Percentiles rank a stretch among this genome's conserved stretches.
These are phyloP conservation scores for Cygnus atratus DNA, from an alignment of 2,113 vertebrate species.

Conservation along the genomic window DNA sequence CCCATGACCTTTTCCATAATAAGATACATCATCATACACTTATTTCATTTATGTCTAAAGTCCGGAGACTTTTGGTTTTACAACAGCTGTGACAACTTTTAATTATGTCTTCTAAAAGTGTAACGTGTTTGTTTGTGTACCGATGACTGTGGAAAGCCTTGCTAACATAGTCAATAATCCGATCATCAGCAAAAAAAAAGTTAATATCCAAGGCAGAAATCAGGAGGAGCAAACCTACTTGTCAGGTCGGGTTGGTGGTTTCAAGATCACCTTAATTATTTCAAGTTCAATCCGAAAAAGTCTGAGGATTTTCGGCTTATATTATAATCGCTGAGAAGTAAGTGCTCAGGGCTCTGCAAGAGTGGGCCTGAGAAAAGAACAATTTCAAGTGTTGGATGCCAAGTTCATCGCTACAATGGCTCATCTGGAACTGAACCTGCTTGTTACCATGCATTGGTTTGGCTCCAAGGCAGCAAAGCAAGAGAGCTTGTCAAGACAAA, in stretches of 20 bases:
- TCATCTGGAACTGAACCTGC: constrained; percentile 17
- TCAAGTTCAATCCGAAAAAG: background rate
- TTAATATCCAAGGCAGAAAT: background rate
- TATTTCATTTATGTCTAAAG: background rate
- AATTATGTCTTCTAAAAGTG: background rate
- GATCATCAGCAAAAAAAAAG: background rate
- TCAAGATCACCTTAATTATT: constrained; percentile 6
- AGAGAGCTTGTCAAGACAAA: constrained; percentile 38
- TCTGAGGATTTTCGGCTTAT: constrained; percentile 24
- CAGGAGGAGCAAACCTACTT: background rate
- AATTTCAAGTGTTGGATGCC: background rate
- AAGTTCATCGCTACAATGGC: background rate
- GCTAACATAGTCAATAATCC: background rate
- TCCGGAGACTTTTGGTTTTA: background rate
- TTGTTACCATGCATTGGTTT: background rate
- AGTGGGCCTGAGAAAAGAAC: background rate
- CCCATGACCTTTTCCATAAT: background rate
- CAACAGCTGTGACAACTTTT: background rate
- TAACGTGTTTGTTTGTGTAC: background rate
- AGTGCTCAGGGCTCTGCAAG: constrained; percentile 21
- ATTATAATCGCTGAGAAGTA: background rate
- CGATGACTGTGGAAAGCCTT: background rate
- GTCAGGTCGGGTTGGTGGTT: background rate
- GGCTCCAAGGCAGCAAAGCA: constrained; percentile 3
- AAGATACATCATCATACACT: background rate